Evolutionary conservation across 2,888 invertebrate genomes (phyloP), one percentile per base, ranked within the genome.

Genomic region (Muschampia plurimacula): DNA sequence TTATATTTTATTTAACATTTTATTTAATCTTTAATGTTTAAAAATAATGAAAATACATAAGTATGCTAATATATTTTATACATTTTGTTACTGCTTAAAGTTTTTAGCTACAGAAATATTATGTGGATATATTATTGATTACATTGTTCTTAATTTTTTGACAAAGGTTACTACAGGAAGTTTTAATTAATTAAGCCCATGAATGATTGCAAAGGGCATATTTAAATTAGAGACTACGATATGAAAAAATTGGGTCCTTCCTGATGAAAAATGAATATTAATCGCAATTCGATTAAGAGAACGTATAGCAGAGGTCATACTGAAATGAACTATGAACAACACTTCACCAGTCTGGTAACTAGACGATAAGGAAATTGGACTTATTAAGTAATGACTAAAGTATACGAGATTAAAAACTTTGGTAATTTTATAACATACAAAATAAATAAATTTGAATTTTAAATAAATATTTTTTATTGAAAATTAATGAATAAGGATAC

Each of bases 241-340:
- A 55, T 9, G 36, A 36, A 65, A 69, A 55, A 69, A 4, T 60
- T 46, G 46, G 66, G 49, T 66, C 49, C 59, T 71, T 68, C 60
- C 68, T 71, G 66, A 66, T 59, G 60, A 60, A 71, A 71, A 71
- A 65, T 63, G 64, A 71, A 66, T 71, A 71, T 70, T 64, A 70
- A 70, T 71, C 28, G 71, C 65, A 66, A 60, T 71, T 66, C 71
- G 65, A 70, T 70, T 70, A 59, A 46, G 44, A 46, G 71, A 66
- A 71, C n/a, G 66, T 66, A 66, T 49, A 55, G 6, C 66, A n/a
- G 71, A 71, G 71, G 71, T 71, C 71, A 71, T 39, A 60, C 65
- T 71, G 60, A 71, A 70, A 71, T 71, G 59, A 66, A 71, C 71
- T 71, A 66, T 66, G 71, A 66, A 71, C 59, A 65, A 41, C 52